A percentile compares a stretch with the other conserved stretches of the same genome.
Conservation (phyloP, 2,113 vertebrate genomes). For the Psammodynastes pulverulentus region DNA sequence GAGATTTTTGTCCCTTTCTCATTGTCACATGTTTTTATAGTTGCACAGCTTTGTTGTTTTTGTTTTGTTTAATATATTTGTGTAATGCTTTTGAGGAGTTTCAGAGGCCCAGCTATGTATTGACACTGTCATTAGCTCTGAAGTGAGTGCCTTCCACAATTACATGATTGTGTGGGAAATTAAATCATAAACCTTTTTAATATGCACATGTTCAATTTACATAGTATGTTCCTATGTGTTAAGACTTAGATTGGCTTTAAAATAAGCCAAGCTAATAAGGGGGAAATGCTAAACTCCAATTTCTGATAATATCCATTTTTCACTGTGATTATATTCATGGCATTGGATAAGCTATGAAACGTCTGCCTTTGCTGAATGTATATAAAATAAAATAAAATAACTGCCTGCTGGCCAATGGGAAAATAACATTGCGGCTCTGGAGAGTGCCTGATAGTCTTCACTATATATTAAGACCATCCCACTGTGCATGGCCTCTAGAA, state of each 20-base stretch:
- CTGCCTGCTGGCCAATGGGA: neutral
- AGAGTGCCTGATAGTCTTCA: conserved; percentile 9
- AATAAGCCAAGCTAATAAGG: neutral
- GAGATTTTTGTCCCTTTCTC: conserved; percentile 5
- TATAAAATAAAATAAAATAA: conserved; percentile 42
- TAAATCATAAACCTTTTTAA: conserved; percentile 7
- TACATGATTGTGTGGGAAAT: conserved; percentile 2
- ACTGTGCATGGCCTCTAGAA: conserved; percentile 1
- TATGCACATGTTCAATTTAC: conserved; percentile 11
- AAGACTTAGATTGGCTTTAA: conserved; percentile 11
- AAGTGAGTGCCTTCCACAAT: conserved; percentile 27
- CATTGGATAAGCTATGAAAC: neutral
- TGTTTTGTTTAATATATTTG: neutral
- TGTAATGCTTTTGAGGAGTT: conserved; percentile 17
- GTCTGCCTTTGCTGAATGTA: conserved; percentile 26
- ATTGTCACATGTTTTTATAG: neutral
- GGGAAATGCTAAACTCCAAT: neutral
- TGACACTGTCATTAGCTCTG: conserved; percentile 7
- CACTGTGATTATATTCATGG: conserved; percentile 14
- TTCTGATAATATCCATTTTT: conserved; percentile 19
- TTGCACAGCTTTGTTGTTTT: neutral
- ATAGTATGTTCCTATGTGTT: conserved; percentile 17
- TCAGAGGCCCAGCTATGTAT: neutral
- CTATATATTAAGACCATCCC: neutral
- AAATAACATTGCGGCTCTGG: neutral